Evolutionary conservation across 2,113 vertebrate species (phyloP), one percentile per base, ranked within the genome.

Genomic region (Neogobius melanostomus): DNA sequence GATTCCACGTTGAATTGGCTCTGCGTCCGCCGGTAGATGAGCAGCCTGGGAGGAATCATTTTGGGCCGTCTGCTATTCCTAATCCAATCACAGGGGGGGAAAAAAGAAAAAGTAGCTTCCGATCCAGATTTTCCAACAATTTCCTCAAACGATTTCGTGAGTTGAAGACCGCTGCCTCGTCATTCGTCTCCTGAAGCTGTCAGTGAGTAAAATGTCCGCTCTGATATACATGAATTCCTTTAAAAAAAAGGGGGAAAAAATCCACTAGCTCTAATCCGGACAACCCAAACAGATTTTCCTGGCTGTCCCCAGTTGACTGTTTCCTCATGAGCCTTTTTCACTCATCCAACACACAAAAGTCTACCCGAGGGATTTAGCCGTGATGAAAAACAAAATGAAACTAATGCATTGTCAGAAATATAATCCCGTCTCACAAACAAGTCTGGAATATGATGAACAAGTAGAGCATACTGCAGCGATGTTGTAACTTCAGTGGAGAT

Each of bases 31-130:
- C 94, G 92, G 79, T 95, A 95, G 50, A 95, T 91, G 64, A 96
- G 91, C 74, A 98, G 93, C 86, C 94, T 96, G 62, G 93, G 93
- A 28, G 95, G 91, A 89, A 98, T 96, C 95, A 98, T 98, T 69
- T 66, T 73, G 28, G 5, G 17, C 64, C 71, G 6, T 10, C 56
- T 21, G 21, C 6, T 14, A 42, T 10, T 2, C 11, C 14, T 11
- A 17, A 50, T 61, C 66, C 59, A 75, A 72, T n/a, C 75, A 64
- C 28, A 60, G 28, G 66, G 75, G 72, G 28, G 66, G 75, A 73
- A 72, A 17, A 36, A 36, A 36, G 28, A 36, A 5, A 36, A 36
- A 36, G 21, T 21, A 21, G 28, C 3, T 28, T 56, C 53, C 17
- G 11, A 56, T 21, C 5, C 10, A 21, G 28, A 54, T 16, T 8